Base-by-base conservation (phyloP, 2,888 invertebrate genomes). In the Bombylius discolor region DNA sequence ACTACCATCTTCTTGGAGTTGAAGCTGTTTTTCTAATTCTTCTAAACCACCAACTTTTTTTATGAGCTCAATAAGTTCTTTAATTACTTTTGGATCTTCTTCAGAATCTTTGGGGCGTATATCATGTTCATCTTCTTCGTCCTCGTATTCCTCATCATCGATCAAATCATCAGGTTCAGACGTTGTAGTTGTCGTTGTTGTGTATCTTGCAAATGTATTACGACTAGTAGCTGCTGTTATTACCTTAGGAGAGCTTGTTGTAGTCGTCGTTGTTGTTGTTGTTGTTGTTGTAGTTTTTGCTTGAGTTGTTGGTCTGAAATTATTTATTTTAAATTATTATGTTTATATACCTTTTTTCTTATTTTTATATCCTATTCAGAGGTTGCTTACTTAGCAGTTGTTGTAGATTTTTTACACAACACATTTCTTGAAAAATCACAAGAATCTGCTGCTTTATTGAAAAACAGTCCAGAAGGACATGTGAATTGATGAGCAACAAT, bases 391-490 rank as follows among this genome's bases (percentile, higher is more conserved):
- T 79, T 75, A 3, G 78, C 75, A 48, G 76, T 75, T 4, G 78
- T 76, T 13, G 78, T 76, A 4, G 78, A 79, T 46, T 31, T 84
- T 64, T 87, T 88, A 71, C 89, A 91, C 36, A 83, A 77, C 0
- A 93, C 93, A 69, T 94, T 93, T 64, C 91, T 82, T 0, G 90
- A 82, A 69, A 93, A 94, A 72, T 94, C 94, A 67, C 94, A 94
- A 0, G 93, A 92, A 70, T 93, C 92, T 0, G 92, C 89, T 0
- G 84, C 85, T 66, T 91, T 91, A 76, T 93, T 94, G 76, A 94
- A 94, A 69, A 85, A 89, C 11, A 94, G 76, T 34, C 92, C 92
- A 56, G 93, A 90, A 5, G 94, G 94, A 68, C 94, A 94, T 0
- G 92, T 94, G 69, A 94, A 94, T 68, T 89, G 88, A 76, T 94